Conservation (phyloP, 2,888 invertebrate genomes). For the Aleiodes leptofemur region DNA sequence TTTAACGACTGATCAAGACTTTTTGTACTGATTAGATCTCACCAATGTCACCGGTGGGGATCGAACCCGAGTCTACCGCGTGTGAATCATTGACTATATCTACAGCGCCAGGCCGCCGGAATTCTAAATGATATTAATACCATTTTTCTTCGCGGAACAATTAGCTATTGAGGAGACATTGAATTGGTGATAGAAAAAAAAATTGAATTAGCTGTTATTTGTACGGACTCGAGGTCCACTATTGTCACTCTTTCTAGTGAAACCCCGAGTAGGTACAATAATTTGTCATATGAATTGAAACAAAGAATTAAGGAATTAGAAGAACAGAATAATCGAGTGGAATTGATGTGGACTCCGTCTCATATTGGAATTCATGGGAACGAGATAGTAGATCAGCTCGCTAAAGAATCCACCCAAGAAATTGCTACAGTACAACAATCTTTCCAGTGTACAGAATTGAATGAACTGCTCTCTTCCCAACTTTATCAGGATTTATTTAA, state of each 20-base stretch:
- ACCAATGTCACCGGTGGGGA: too few species aligned
- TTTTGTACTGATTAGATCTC: too few species aligned
- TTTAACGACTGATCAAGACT: too few species aligned
- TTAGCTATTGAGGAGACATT: constrained; percentile 40
- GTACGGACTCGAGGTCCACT: constrained; percentile 48
- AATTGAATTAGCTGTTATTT: constrained; percentile 29
- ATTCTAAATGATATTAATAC: constrained; percentile 22
- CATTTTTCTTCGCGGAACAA: constrained; percentile 51
- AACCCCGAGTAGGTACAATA: neutral
- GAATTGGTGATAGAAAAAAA: constrained; percentile 15
- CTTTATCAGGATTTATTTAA: neutral
- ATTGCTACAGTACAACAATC: neutral
- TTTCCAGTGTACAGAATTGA: neutral
- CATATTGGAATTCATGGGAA: constrained; percentile 52
- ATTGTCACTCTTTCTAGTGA: constrained; percentile 23
- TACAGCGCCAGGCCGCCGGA: too few species aligned
- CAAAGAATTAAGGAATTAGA: constrained; percentile 2
- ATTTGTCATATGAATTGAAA: neutral
- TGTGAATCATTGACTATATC: too few species aligned
- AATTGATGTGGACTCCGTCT: constrained; percentile 51
- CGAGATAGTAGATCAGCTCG: constrained; percentile 45
- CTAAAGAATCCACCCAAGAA: too few species aligned
- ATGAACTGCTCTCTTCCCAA: neutral
- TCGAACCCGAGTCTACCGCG: too few species aligned
- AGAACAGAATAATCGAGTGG: constrained; percentile 3